Base-by-base conservation (phyloP, 2,888 invertebrate genomes). In the Graphium colonna region DNA sequence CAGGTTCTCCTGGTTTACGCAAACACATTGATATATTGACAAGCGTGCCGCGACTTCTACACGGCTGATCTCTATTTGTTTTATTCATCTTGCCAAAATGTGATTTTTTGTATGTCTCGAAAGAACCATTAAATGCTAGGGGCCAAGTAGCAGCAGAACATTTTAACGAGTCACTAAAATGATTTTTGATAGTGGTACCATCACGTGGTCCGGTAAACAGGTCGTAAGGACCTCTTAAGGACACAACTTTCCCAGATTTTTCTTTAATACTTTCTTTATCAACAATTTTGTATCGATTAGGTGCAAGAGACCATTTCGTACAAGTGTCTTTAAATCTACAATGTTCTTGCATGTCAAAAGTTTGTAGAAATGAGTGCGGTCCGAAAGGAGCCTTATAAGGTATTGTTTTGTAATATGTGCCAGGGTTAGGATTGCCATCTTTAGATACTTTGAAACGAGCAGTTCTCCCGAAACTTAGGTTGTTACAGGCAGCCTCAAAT, bases 121-220 rank as follows among this genome's bases (percentile, higher is more conserved):
- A 68, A 40, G 69, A 63, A 0, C 81, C 79, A 49, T 72, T 75
- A 0, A 83, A 57, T 0, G 74, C 74, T 5, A 79, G 42, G 0
- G 88, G 88, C 88, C 88, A 89, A 0, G 85, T 77, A 1, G 78
- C 67, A 0, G 84, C 77, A 1, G 65, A 40, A 41, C 71, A 72
- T 60, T 59, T 72, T 16, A 68, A 50, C 7, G 74, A 67, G 5
- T 75, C 80, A 10, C 75, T 79, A 53, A 91, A 91, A 68, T 91
- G 84, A 62, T 91, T 91, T 65, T 90, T 91, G 10, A 91, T 90
- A 0, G 91, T 83, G 2, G 72, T 78, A 0, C 61, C 76, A 59
- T 91, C 90, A 43, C 92, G 74, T 26, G 77, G 77, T 0, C 91
- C 92, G 0, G 91, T 90, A 58, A 86, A 88, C 1, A 88, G 64